Conservation (phyloP, 1,140 invertebrate species). For the Centruroides sculpturatus region DNA sequence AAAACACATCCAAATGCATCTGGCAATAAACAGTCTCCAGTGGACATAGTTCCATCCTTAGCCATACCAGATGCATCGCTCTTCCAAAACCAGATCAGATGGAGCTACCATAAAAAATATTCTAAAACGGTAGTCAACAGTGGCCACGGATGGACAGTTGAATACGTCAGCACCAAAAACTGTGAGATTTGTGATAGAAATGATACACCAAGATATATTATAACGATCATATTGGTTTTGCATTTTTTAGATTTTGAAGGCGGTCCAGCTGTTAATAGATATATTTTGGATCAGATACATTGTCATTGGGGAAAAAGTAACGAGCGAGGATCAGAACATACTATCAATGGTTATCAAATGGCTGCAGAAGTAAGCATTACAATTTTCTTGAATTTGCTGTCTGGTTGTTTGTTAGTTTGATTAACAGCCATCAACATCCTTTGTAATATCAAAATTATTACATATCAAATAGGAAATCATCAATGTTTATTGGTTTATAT, state of each 20-base stretch:
- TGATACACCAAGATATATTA: too few species aligned
- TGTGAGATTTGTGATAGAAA: too few species aligned
- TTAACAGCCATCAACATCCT: too few species aligned
- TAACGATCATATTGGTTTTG: too few species aligned
- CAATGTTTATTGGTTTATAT: too few species aligned
- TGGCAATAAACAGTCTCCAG: slow-evolving; percentile 29
- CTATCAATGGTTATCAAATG: slow-evolving; percentile 50
- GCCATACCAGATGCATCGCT: slow-evolving; percentile 17
- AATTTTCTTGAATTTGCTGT: too few species aligned
- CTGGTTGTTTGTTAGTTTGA: too few species aligned
- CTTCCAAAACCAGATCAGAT: slow-evolving; percentile 15
- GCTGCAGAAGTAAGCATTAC: not conserved
- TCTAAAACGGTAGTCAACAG: slow-evolving; percentile 23
- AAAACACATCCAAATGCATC: slow-evolving; percentile 24
- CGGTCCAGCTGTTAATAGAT: slow-evolving; percentile 60
- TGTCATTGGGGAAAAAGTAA: slow-evolving; percentile 78
- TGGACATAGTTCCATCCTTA: slow-evolving; percentile 24
- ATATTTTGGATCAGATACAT: slow-evolving; percentile 76
- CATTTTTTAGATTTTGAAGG: slow-evolving; percentile 49
- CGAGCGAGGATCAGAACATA: slow-evolving; percentile 67
- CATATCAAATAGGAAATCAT: too few species aligned
- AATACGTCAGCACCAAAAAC: too few species aligned
- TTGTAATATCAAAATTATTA: too few species aligned
- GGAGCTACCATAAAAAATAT: slow-evolving; percentile 23
- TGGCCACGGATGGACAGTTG: slow-evolving; percentile 20